These are phyloP conservation scores for Drosophila pectinifera DNA, from an alignment of 1,140 invertebrate genomes.

Conservation along the genomic window DNA sequence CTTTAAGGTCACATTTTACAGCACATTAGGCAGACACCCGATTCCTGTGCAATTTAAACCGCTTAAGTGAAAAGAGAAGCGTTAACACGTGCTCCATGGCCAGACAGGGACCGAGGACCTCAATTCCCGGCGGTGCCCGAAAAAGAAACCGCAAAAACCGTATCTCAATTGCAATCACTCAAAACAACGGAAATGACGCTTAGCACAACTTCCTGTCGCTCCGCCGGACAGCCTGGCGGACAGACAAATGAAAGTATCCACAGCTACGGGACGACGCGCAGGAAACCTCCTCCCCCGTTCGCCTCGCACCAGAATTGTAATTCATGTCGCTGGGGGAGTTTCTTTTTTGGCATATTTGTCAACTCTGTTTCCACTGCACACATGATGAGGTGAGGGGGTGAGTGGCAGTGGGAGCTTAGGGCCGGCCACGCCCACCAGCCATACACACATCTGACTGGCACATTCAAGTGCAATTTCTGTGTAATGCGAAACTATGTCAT, in stretches of 20 bases:
- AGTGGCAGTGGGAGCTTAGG: slow-evolving; percentile 12
- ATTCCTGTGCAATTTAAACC: slow-evolving; percentile 29
- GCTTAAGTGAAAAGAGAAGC: slow-evolving; percentile 47
- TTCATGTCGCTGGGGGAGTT: slow-evolving; percentile 51
- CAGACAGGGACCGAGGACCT: slow-evolving; percentile 9
- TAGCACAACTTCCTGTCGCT: slow-evolving; percentile 81
- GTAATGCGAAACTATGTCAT: slow-evolving; percentile 82
- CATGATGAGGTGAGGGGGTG: slow-evolving; percentile 27
- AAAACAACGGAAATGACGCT: slow-evolving; percentile 83
- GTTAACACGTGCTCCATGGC: slow-evolving; percentile 53
- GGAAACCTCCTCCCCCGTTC: background rate
- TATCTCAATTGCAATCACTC: slow-evolving; percentile 84
- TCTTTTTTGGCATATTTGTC: slow-evolving; percentile 81
- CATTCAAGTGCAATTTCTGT: slow-evolving; percentile 81
- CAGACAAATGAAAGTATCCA: slow-evolving; percentile 59
- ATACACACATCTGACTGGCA: slow-evolving; percentile 52
- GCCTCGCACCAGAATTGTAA: slow-evolving; percentile 31
- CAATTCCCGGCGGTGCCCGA: slow-evolving; percentile 23
- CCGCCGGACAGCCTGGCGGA: slow-evolving; percentile 50
- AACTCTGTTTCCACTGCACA: slow-evolving; percentile 66
- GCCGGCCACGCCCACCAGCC: slow-evolving; percentile 51
- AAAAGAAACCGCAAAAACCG: slow-evolving; percentile 76
- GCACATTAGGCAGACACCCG: slow-evolving; percentile 39
- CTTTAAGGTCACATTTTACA: slow-evolving; percentile 43
- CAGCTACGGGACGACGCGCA: slow-evolving; percentile 52